Evolutionary conservation across 2,797 vertebrate genomes (phyloP).

Genomic region (Semotilus atromaculatus): DNA sequence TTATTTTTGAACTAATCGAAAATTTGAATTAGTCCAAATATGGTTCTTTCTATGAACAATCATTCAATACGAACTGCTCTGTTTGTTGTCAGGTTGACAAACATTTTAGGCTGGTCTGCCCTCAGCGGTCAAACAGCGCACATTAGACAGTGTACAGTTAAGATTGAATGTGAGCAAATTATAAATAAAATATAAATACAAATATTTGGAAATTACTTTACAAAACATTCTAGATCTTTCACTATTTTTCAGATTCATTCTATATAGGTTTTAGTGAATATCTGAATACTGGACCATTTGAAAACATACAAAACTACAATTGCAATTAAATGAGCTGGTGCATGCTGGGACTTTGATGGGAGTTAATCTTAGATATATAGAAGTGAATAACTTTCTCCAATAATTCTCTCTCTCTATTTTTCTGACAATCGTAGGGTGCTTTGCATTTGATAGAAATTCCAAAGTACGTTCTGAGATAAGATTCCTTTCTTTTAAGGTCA

Average conservation of each 20-base stretch:
- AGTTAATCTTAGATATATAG: background rate
- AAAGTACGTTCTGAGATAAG: slow-evolving; percentile 74
- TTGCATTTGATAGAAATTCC: slow-evolving; percentile 72
- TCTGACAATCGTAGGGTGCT: slow-evolving; percentile 56
- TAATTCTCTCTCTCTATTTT: background rate
- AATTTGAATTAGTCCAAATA: background rate
- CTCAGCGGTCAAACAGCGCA: background rate
- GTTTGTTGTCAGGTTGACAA: background rate
- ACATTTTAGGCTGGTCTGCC: background rate
- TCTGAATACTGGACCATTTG: background rate
- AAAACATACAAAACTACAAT: background rate
- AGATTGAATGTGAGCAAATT: background rate
- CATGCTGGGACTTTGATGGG: background rate
- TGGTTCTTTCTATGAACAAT: background rate
- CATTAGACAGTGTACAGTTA: background rate
- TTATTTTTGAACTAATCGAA: slow-evolving; percentile 1
- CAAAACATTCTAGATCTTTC: background rate
- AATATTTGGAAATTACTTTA: background rate
- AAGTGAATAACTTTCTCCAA: background rate
- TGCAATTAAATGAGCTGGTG: background rate
- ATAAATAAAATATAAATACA: background rate
- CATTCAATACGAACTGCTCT: background rate
- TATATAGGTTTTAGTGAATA: background rate
- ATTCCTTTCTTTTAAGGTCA: slow-evolving; percentile 76
- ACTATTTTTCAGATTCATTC: background rate